Base-by-base conservation (phyloP, 2,113 vertebrate species). In the Hippolais icterina region DNA sequence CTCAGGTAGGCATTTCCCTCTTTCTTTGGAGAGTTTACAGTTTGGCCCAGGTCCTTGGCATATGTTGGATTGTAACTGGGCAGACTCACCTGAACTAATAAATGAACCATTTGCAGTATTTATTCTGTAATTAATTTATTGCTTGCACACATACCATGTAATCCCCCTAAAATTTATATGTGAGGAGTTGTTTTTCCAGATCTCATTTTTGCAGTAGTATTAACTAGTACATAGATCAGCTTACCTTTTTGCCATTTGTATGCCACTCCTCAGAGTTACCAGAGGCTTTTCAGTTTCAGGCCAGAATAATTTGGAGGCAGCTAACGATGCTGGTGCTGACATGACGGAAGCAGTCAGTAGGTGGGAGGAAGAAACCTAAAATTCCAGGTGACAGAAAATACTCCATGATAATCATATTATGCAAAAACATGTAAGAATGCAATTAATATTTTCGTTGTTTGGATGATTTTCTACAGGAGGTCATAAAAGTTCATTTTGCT, bases 331-430 rank as follows among this genome's bases (percentile, higher is more conserved):
- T 10, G 99, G 98, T 29, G 98, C 98, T 11, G 99, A 99, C 98
- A 99, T 99, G 64, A 99, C 94, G 2, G 99, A 98, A 44, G 99
- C 98, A 4, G 98, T 98, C 90, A 99, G 77, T 91, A 99, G 95
- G 74, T 99, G 99, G 21, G 98, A 96, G 21, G 98, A 91, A 1
- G 98, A 98, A 87, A 99, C 95, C 99, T 99, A 95, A 5, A 93
- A 95, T 93, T 93, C 44, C 72, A 61, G 49, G 83, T 83, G 52
- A 41, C 46, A 92, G 49, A 86, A 91, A 61, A 70, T 35, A 71
- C 15, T 15, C n/a, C 56, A n/a, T 57, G 24, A 35, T 70, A 90
- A 74, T 13, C 6, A 41, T 22, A 85, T 29, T 23, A 49, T 1
- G 11, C 27, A 42, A 33, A 77, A 89, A 78, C 12, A 68, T 15